Conservation (phyloP, 2,888 invertebrate species). For the Xestia sexstrigata region DNA sequence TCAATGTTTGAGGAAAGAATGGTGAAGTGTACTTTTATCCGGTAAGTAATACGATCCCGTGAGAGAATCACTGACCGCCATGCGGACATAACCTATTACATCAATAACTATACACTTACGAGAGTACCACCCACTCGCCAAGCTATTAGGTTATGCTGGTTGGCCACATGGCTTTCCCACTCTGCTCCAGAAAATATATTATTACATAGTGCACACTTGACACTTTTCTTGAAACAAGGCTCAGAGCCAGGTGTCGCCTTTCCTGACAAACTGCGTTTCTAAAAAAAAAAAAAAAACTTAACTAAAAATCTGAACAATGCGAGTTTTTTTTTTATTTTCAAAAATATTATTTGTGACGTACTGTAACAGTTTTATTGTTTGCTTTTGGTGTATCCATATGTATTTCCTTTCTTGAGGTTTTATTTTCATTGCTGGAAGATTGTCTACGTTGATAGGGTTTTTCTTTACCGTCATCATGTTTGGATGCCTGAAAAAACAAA, state of each 20-base stretch:
- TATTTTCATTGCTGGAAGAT: slow-evolving; percentile 19
- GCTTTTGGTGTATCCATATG: slow-evolving; percentile 3
- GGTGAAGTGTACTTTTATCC: too few relatives aligned
- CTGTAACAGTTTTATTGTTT: slow-evolving; percentile 21
- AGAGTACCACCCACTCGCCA: slow-evolving; percentile 71
- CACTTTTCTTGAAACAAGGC: slow-evolving; percentile 62
- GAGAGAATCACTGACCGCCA: not conserved
- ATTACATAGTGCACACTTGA: slow-evolving; percentile 76
- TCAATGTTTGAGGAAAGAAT: not conserved
- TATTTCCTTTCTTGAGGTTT: slow-evolving; percentile 2
- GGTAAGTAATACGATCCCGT: not conserved
- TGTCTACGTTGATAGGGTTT: not conserved
- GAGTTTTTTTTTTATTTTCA: too few relatives aligned
- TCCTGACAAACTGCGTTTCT: slow-evolving; percentile 56
- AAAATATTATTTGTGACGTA: slow-evolving; percentile 19
- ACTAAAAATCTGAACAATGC: not conserved
- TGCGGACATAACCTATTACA: not conserved
- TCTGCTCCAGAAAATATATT: slow-evolving; percentile 65
- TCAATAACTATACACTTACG: slow-evolving; percentile 69
- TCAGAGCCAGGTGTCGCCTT: not conserved
- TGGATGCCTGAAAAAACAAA: slow-evolving; percentile 35
- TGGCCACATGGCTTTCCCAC: slow-evolving; percentile 74
- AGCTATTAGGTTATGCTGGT: slow-evolving; percentile 73
- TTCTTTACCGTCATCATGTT: not conserved
- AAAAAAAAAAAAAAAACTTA: slow-evolving; percentile 7